Percentiles rank a stretch among this genome's conserved stretches.
Evolutionary conservation across 2,797 vertebrate species (phyloP).

Genomic region (Phataginus tricuspis): DNA sequence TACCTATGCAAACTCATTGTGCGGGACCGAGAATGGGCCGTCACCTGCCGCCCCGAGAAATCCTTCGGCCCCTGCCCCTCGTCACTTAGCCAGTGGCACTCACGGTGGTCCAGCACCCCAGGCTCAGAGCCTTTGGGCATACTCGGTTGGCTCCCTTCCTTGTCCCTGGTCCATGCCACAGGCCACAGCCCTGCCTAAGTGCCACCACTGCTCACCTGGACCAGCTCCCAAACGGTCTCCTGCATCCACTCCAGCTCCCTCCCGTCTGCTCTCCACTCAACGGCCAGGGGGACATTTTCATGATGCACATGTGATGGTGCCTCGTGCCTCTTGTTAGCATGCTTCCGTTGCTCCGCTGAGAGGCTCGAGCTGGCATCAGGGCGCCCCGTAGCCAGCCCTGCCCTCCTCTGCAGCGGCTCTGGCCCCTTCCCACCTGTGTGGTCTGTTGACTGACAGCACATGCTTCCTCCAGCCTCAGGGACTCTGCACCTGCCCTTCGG

Average conservation of each 20-base stretch:
- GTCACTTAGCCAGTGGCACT: not conserved
- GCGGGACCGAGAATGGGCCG: not conserved
- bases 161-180: fast-evolving
- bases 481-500: not conserved
- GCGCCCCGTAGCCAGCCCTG: not conserved
- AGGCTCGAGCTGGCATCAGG: not conserved
- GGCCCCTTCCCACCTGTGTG: not conserved
- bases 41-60: not conserved
- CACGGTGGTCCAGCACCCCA: fast-evolving
- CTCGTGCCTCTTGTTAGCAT: no score
- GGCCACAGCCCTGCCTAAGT: fast-evolving
- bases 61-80: fast-evolving
- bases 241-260: not conserved
- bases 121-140: not conserved
- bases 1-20: fast-evolving
- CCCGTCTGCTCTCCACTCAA: not conserved
- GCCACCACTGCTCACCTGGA: not conserved
- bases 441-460: not conserved
- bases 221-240: not conserved
- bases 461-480: not conserved
- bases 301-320: fast-evolving
- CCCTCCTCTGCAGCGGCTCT: not conserved
- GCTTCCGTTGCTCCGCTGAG: not conserved
- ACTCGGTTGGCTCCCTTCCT: not conserved
- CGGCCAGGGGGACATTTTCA: not conserved